Evolutionary conservation across 2,888 invertebrate genomes (phyloP).

Genomic region (Caenorhabditis imperialis): DNA sequence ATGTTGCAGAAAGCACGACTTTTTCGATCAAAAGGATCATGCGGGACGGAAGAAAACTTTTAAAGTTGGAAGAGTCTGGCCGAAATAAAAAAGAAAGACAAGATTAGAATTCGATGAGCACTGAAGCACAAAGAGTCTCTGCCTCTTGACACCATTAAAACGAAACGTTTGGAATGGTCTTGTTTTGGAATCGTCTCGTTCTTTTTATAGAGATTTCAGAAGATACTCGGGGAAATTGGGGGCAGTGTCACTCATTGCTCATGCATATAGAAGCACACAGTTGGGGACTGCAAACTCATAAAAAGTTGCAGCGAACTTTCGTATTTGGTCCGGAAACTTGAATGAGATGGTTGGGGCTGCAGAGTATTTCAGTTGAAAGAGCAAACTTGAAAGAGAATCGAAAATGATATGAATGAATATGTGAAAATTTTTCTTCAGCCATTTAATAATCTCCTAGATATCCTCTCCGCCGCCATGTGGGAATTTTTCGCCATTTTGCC

Average conservation of each 20-base stretch:
- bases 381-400: constrained; percentile 45
- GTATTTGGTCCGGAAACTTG: constrained; percentile 8
- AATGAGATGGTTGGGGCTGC: not conserved
- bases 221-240: no score
- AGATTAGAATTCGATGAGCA: constrained; percentile 49
- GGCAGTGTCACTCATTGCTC: constrained; percentile 15
- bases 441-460: constrained; percentile 41
- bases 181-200: constrained; percentile 21
- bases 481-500: constrained; percentile 7
- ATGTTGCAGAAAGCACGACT: no score
- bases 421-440: no score
- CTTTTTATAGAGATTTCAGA: not conserved
- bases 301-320: constrained; percentile 36
- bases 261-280: constrained; percentile 38
- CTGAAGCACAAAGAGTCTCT: constrained; percentile 30
- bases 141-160: constrained; percentile 41
- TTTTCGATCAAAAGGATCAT: no score
- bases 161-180: constrained; percentile 10
- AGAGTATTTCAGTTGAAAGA: constrained; percentile 20
- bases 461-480: constrained; percentile 16
- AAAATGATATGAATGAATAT: no score
- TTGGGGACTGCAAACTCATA: constrained; percentile 16
- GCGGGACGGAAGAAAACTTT: no score
- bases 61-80: constrained; percentile 18
- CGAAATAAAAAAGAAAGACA: constrained; percentile 12